Evolutionary conservation across 2,888 invertebrate genomes (phyloP), one percentile per base, ranked within the genome.

Genomic region (Chloromyia formosa): DNA sequence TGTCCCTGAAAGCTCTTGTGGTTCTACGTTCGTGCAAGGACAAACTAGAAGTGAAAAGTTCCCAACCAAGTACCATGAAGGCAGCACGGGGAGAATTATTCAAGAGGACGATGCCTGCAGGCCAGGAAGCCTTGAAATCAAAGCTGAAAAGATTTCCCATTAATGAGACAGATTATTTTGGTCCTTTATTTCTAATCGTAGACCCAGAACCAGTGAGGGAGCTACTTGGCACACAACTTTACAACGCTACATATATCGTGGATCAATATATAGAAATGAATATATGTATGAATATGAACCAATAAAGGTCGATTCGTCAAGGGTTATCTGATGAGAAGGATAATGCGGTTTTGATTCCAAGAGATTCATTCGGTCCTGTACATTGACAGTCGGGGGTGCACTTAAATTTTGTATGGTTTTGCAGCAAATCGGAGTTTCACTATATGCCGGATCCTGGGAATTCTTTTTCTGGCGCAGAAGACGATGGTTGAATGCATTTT

Each of bases 1-100:
- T 45, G 66, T 66, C 45, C 66, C 66, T 66, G 66, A 66, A 66
- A 66, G 66, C 66, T 66, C 66, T 40, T 62, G 40, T 40, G 5
- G 16, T 12, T 49, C 49, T n/a, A 49, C 49, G 35, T 16, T 18
- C 7, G 20, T 49, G 45, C 66, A 66, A 66, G 45, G 45, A n/a
- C 45, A 45, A 20, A 66, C 20, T 22, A 66, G 49, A n/a, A 66
- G 49, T 22, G 22, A 22, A 66, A 66, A 66, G 49, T 66, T 66
- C 18, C 7, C 16, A 35, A 35, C 49, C 49, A 49, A 49, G 49
- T 49, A n/a, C 27, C 27, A 35, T 2, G 7, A 35, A 35, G 7
- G 27, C 7, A 35, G 27, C 27, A 4, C 45, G 18, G 5, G 20
- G 66, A 18, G 23, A 66, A 49, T 45, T 45, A 12, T 66, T 66